Conservation (phyloP, 2,113 vertebrate species). For the Labeo catla region DNA sequence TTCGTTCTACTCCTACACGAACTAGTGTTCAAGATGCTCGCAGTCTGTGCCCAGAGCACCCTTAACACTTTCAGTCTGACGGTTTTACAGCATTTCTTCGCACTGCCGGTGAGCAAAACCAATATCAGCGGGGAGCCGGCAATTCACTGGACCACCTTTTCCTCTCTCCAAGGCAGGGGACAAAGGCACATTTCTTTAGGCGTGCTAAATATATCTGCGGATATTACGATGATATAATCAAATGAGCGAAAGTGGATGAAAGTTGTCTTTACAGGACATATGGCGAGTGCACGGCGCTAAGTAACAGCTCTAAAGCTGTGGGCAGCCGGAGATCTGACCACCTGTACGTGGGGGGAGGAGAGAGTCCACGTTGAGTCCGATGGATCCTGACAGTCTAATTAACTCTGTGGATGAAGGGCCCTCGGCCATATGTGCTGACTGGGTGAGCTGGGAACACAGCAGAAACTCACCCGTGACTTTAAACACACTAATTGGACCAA, state of each 20-base stretch:
- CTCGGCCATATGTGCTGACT: conserved; percentile 73
- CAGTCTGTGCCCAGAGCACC: conserved; percentile 18
- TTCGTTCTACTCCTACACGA: conserved; percentile 36
- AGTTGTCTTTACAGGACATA: conserved; percentile 37
- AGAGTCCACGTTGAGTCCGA: conserved; percentile 58
- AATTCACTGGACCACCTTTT: not conserved
- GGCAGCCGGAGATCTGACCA: conserved; percentile 28
- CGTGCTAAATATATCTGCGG: not conserved
- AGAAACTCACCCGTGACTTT: conserved; percentile 68
- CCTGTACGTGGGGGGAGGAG: conserved; percentile 32
- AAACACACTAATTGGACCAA: conserved; percentile 74
- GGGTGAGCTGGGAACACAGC: conserved; percentile 68
- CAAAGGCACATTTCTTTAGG: not conserved
- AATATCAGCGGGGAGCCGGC: conserved; percentile 16
- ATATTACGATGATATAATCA: not conserved
- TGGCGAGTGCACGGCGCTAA: conserved; percentile 1
- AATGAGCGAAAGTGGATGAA: not conserved
- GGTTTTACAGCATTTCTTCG: not conserved
- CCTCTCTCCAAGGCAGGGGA: not conserved
- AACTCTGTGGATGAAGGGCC: conserved; percentile 69
- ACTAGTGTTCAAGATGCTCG: conserved; percentile 4
- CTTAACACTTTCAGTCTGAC: conserved; percentile 28
- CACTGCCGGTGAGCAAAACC: not conserved
- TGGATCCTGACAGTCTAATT: conserved; percentile 73
- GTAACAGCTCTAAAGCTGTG: conserved; percentile 14